Evolutionary conservation across 2,888 invertebrate species (phyloP).

Genomic region (Athalia rosae): DNA sequence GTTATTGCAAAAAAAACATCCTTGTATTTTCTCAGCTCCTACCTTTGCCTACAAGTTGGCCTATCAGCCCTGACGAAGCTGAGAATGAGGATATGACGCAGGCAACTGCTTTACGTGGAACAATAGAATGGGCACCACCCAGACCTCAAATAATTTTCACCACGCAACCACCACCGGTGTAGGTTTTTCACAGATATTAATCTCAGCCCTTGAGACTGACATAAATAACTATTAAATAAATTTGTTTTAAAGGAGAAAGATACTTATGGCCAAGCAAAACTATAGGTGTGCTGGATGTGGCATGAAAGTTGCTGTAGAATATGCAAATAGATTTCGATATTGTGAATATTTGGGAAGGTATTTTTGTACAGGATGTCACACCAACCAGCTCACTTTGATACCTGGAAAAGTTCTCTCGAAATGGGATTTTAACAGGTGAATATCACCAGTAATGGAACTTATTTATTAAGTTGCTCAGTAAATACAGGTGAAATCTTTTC

Average conservation of each 20-base stretch:
- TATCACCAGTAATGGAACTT: slow-evolving; percentile 25
- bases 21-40: slow-evolving; percentile 75
- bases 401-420: slow-evolving; percentile 81
- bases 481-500: too few relatives aligned
- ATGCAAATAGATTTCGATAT: slow-evolving; percentile 84
- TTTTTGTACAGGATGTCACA: slow-evolving; percentile 91
- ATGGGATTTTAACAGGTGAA: slow-evolving; percentile 79
- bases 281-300: slow-evolving; percentile 91
- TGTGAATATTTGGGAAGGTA: slow-evolving; percentile 90
- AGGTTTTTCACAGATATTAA: slow-evolving; percentile 63
- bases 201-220: too few relatives aligned
- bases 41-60: slow-evolving; percentile 84
- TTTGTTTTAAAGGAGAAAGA: slow-evolving; percentile 76
- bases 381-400: slow-evolving; percentile 83
- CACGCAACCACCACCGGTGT: slow-evolving; percentile 82
- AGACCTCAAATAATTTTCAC: slow-evolving; percentile 89
- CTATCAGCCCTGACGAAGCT: slow-evolving; percentile 80
- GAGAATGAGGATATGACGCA: slow-evolving; percentile 67
- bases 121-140: slow-evolving; percentile 89
- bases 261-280: slow-evolving; percentile 82
- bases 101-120: slow-evolving; percentile 80
- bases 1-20: background rate
- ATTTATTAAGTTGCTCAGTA: slow-evolving; percentile 61
- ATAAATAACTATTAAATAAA: slow-evolving; percentile 10
- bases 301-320: slow-evolving; percentile 83